Evolutionary conservation across 2,113 vertebrate species (phyloP), one percentile per base, ranked within the genome.

Genomic region (Panurus biarmicus): DNA sequence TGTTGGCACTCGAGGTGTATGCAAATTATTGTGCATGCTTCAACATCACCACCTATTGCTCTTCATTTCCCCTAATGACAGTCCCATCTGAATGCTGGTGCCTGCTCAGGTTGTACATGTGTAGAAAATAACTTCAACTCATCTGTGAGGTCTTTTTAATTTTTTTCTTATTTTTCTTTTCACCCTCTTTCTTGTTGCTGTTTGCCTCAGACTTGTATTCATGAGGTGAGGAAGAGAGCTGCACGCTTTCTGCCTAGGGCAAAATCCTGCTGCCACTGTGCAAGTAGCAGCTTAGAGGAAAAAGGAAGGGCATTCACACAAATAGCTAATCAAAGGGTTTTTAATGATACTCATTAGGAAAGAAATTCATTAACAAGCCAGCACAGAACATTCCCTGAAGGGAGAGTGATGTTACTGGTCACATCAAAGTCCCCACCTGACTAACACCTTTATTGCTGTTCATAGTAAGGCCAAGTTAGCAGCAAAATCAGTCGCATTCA

Each of bases 351-450:
- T 95, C 95, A 95, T 96, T 96, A 96, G 89, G 89, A 96, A 96
- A 96, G 73, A 96, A 96, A 96, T 96, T 96, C 95, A 96, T 96
- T 96, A 96, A 96, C 96, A 96, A 94, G 95, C 95, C 94, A 96
- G 95, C 92, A 94, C 83, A 90, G 86, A 96, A 96, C 94, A 95
- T 96, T 96, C 92, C 95, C 95, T 95, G 95, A 96, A 96, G 95
- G 92, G 86, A 95, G 73, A 90, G 76, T 78, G 96, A 93, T 94
- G 79, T 84, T 93, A 94, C 72, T 94, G 95, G 95, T 96, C 94
- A 95, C 95, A 94, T 94, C 93, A 90, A 96, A 96, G 92, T 71
- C 82, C 82, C 82, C 78, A 84, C 79, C 81, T 96, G 94, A 94
- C 94, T 95, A 95, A 95, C 85, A 97, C 95, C 91, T 94, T 96